A percentile compares a stretch with the other conserved stretches of the same genome.
These are phyloP conservation scores for Formicarius rufipectus DNA, from an alignment of 2,113 vertebrate genomes.

Conservation along the genomic window DNA sequence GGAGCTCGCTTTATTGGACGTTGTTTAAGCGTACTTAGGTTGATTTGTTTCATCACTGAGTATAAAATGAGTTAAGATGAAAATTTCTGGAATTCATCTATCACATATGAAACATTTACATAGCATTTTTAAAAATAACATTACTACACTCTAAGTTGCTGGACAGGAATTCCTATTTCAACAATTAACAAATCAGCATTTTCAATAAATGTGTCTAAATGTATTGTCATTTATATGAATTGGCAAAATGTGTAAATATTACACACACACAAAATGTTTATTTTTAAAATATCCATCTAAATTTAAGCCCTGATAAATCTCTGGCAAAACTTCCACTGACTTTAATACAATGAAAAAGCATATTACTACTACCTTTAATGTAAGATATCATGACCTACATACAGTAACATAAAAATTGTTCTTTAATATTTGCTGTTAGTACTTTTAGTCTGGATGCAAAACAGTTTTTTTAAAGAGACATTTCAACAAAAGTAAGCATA, in stretches of 20 bases:
- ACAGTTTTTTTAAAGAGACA: not conserved
- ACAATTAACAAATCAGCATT: not conserved
- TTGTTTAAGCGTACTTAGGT: constrained; percentile 89
- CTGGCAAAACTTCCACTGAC: not conserved
- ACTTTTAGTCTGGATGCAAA: not conserved
- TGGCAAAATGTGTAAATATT: not conserved
- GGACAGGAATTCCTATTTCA: not conserved
- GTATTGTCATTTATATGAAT: not conserved
- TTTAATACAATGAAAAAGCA: not conserved
- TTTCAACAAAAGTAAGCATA: not conserved
- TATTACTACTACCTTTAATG: not conserved
- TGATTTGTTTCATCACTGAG: constrained; percentile 92
- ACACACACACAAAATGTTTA: not conserved
- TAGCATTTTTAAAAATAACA: not conserved
- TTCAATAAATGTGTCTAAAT: not conserved
- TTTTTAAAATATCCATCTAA: not conserved
- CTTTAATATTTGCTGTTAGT: not conserved
- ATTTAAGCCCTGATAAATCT: not conserved
- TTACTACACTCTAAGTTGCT: not conserved
- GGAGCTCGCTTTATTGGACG: constrained; percentile 91
- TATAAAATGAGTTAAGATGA: constrained; percentile 44
- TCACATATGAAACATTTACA: not conserved
- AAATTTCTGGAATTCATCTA: not conserved
- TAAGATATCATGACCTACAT: not conserved
- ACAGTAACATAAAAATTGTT: not conserved